Conservation (phyloP, 1,140 invertebrate species). For the Diabrotica undecimpunctata region DNA sequence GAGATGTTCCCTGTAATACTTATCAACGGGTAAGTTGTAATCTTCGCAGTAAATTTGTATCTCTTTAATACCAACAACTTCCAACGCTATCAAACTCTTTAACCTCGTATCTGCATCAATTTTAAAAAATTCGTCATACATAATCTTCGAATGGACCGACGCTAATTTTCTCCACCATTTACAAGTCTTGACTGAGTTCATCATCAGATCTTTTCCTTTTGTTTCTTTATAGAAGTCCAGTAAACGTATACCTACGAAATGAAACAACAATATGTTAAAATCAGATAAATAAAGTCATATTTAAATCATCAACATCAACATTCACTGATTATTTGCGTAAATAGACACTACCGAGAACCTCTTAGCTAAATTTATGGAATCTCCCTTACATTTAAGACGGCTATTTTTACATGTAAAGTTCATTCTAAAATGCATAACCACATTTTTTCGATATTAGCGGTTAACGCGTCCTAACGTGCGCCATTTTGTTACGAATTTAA, state of each 20-base stretch:
- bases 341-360: no score
- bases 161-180: conserved; percentile 39
- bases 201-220: conserved; percentile 9
- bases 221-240: conserved; percentile 15
- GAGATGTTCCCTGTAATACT: conserved; percentile 34
- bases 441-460: no score
- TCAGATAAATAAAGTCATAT: conserved; percentile 3
- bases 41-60: conserved; percentile 37
- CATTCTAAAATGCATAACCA: no score
- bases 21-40: conserved; percentile 32
- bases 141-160: conserved; percentile 14
- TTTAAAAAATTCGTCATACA: conserved; percentile 32
- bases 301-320: no score
- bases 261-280: not conserved
- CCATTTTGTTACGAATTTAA: no score
- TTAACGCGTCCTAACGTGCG: no score
- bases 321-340: no score
- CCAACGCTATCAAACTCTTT: conserved; percentile 27
- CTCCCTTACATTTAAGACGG: no score
- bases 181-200: conserved; percentile 7
- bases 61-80: conserved; percentile 24
- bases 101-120: conserved; percentile 24
- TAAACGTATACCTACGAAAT: conserved; percentile 16
- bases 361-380: no score
- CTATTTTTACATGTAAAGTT: no score